Conservation (phyloP, 2,797 vertebrate genomes). For the Parotocinclus haroldoi region DNA sequence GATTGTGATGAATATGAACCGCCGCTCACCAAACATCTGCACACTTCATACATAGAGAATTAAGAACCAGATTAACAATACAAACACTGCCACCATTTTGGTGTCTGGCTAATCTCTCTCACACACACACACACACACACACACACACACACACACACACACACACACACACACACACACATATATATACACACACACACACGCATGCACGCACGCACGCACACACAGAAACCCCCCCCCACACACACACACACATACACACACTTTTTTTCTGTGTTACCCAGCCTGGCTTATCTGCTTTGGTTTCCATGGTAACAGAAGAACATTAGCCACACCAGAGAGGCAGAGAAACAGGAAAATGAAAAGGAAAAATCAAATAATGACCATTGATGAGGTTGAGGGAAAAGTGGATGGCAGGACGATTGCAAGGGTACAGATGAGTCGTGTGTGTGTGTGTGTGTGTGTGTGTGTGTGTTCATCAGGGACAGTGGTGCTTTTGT, state of each 20-base stretch:
- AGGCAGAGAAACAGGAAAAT: constrained; percentile 17
- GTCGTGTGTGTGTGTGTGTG: neutral
- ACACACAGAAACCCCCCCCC: neutral
- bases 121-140: constrained; percentile 1
- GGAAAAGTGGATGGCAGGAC: neutral
- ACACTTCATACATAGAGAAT: no score
- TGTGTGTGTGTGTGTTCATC: constrained; percentile 5
- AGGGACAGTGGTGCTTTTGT: neutral
- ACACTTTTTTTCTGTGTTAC: constrained; percentile 17
- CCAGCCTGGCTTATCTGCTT: constrained; percentile 38
- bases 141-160: neutral
- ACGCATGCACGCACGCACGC: constrained; percentile 1
- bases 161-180: no score
- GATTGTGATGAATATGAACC: no score
- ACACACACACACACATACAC: no score
- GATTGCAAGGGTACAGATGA: neutral
- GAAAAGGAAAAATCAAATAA: constrained; percentile 25
- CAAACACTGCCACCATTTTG: constrained; percentile 20
- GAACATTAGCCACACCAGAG: constrained; percentile 30
- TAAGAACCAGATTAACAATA: neutral
- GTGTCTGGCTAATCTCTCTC: neutral
- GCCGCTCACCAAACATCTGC: no score
- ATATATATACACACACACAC: neutral
- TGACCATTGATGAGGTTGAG: constrained; percentile 9
- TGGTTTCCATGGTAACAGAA: constrained; percentile 52